Evolutionary conservation across 1,140 invertebrate genomes (phyloP), one percentile per base, ranked within the genome.

Genomic region (Diabrotica virgifera): DNA sequence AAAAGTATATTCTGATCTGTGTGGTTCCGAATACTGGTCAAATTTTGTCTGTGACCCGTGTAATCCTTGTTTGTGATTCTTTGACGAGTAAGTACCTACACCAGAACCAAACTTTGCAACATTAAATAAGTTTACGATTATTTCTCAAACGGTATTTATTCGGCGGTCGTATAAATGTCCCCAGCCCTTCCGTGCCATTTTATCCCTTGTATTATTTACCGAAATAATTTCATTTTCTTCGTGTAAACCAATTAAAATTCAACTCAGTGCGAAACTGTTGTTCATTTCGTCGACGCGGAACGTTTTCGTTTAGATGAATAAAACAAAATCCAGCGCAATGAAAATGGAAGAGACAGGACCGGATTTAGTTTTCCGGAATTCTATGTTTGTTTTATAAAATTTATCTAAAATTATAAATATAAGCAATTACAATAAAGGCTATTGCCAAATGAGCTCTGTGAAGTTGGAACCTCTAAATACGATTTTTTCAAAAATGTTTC

Each of bases 221-320:
- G 24, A 55, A 35, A 55, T 14, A 14, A 24, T 24, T 55, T 24
- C 13, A 55, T 36, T 2, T 35, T 11, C 53, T 24, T 55, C 53
- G 13, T 35, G 24, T 36, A 57, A 36, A 36, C 55, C 35, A 57
- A 57, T 57, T 8, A 36, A 57, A 57, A 57, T 37, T 57, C 55
- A 57, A 36, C 36, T 57, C 35, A n/a, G 24, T 36, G 36, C 5
- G 24, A 57, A 57, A 37, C n/a, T 37, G 24, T 36, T 36, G 13
- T 24, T 14, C 53, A 36, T 36, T 55, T 55, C 8, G 53, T 13
- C 8, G 13, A 14, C 11, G 10, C 14, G 53, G 36, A 57, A 8
- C 36, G 55, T 57, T 57, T 57, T 57, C 36, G 36, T 57, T 36
- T 55, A 13, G 14, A 57, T 36, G 55, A 57, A 57, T 57, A 57